Percentiles rank a stretch among this genome's conserved stretches.
Conservation (phyloP, 2,113 vertebrate species). For the Coptodon rendalli region DNA sequence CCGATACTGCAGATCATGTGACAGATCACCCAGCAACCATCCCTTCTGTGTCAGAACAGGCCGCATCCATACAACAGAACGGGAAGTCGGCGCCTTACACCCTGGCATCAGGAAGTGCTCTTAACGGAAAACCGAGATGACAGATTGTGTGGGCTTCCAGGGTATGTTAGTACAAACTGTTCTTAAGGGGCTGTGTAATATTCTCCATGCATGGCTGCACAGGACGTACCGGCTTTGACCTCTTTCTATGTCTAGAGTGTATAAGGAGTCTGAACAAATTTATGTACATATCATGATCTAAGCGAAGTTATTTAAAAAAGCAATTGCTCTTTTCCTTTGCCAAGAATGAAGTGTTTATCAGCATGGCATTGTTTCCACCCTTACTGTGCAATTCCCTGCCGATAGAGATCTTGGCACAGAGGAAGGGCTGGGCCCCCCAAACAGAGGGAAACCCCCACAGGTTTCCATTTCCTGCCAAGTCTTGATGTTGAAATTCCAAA, state of each 20-base stretch:
- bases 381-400: background rate
- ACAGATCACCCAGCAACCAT: constrained; percentile 61
- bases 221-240: background rate
- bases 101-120: constrained; percentile 4
- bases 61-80: constrained; percentile 73
- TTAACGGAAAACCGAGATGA: constrained; percentile 54
- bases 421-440: constrained; percentile 43
- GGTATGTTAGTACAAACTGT: background rate
- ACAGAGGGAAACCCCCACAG: constrained; percentile 15
- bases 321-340: background rate
- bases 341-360: constrained; percentile 19
- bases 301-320: background rate
- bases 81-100: constrained; percentile 51
- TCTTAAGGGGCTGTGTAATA: background rate
- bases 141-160: background rate
- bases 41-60: constrained; percentile 84
- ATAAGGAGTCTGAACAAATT: background rate
- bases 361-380: constrained; percentile 20
- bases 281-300: background rate
- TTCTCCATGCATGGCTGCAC: background rate
- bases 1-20: background rate
- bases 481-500: background rate
- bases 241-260: background rate
- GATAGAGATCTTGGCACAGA: constrained; percentile 22
- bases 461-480: constrained; percentile 23